Evolutionary conservation across 1,140 invertebrate species (phyloP).

Genomic region (Gonioctena quinquepunctata): DNA sequence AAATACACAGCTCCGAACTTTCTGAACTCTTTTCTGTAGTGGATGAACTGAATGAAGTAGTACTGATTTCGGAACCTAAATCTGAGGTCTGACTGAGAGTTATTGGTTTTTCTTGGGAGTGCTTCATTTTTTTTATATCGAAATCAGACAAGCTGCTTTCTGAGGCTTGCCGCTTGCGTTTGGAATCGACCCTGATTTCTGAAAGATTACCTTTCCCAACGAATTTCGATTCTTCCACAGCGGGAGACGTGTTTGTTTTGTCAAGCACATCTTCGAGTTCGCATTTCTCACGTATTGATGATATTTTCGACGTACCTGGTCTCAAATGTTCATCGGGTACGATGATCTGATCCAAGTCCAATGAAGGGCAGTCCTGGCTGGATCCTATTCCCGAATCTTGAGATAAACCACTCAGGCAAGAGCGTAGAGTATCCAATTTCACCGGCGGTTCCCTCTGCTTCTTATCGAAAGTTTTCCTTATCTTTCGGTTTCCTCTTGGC

Average conservation of each 20-base stretch:
- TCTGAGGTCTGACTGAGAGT: constrained; percentile 12
- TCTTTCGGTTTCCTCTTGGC: constrained; percentile 57
- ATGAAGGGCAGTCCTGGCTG: constrained; percentile 40
- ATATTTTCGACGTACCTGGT: constrained; percentile 12
- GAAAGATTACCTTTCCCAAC: not conserved
- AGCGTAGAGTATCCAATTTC: constrained; percentile 41
- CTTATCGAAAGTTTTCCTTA: constrained; percentile 4
- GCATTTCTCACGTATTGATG: not conserved
- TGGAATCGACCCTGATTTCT: not conserved
- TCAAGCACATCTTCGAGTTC: not conserved
- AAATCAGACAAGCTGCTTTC: constrained; percentile 42
- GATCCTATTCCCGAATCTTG: constrained; percentile 44
- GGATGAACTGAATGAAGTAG: constrained; percentile 5
- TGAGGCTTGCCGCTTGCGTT: constrained; percentile 35
- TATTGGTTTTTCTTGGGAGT: not conserved
- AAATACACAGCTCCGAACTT: constrained; percentile 59
- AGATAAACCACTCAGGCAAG: constrained; percentile 42
- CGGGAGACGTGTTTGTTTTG: not conserved
- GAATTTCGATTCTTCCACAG: not conserved
- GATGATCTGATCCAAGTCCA: constrained; percentile 43
- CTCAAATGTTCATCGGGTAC: constrained; percentile 36
- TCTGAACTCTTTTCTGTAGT: not conserved
- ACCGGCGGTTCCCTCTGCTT: constrained; percentile 26
- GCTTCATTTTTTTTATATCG: constrained; percentile 32
- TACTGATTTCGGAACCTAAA: constrained; percentile 20